These are phyloP conservation scores for Sericinus montela DNA, from an alignment of 2,888 invertebrate species.

Conservation along the genomic window DNA sequence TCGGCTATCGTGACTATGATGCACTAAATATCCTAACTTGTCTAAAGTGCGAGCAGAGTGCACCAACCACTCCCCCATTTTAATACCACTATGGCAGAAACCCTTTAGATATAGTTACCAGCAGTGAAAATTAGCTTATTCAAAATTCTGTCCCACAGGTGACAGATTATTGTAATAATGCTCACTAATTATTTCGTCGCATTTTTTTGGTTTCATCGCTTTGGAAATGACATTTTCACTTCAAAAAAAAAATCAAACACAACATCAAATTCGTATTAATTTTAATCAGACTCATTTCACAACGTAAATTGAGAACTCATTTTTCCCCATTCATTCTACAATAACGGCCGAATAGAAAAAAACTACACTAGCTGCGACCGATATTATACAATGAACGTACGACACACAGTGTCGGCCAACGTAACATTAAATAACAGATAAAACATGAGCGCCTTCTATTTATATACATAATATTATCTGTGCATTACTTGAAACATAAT, in stretches of 20 bases:
- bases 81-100: too few relatives aligned
- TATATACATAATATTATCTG: conserved; percentile 28
- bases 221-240: too few relatives aligned
- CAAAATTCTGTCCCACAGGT: too few relatives aligned
- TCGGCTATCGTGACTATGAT: too few relatives aligned
- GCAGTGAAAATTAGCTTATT: too few relatives aligned
- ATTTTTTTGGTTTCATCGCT: too few relatives aligned
- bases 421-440: conserved; percentile 26
- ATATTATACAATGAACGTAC: conserved; percentile 25
- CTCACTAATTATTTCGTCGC: too few relatives aligned
- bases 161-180: too few relatives aligned
- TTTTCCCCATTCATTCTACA: conserved; percentile 47
- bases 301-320: conserved; percentile 67
- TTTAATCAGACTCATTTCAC: conserved; percentile 76
- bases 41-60: too few relatives aligned
- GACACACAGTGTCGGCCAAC: conserved; percentile 33
- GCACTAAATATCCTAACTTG: too few relatives aligned
- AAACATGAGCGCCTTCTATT: conserved; percentile 21
- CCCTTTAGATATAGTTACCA: too few relatives aligned
- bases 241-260: conserved; percentile 39
- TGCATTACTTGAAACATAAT: conserved; percentile 9
- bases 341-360: conserved; percentile 42
- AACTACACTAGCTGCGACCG: conserved; percentile 25
- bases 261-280: conserved; percentile 57
- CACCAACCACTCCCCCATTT: too few relatives aligned